These are phyloP conservation scores for Thunnus maccoyii DNA, from an alignment of 2,113 vertebrate species.

Conservation along the genomic window DNA sequence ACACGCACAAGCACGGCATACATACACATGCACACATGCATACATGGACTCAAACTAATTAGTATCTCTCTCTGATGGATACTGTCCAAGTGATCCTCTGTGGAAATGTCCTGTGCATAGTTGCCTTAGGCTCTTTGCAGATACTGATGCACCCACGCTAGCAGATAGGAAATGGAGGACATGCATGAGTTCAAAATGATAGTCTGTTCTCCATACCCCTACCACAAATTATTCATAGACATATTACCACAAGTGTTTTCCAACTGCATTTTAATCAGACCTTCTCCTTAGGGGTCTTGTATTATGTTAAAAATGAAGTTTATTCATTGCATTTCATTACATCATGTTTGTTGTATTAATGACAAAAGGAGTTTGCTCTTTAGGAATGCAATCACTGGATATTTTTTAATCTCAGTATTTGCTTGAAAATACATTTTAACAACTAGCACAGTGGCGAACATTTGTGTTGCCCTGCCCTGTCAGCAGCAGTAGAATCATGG, in stretches of 20 bases:
- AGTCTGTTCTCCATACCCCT: conserved; percentile 68
- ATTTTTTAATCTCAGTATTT: background rate
- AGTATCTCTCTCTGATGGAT: conserved; percentile 80
- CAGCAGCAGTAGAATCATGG: background rate
- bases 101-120: conserved; percentile 80
- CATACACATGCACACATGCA: conserved; percentile 39
- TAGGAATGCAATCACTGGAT: background rate
- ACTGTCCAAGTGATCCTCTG: conserved; percentile 79
- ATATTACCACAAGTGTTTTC: conserved; percentile 67
- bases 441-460: background rate
- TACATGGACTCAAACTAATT: conserved; percentile 73
- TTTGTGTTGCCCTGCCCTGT: background rate
- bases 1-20: conserved; percentile 49
- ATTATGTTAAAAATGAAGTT: conserved; percentile 32
- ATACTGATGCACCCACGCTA: conserved; percentile 72
- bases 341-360: conserved; percentile 28
- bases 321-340: conserved; percentile 17
- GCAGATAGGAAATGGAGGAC: conserved; percentile 80
- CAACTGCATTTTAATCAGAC: conserved; percentile 37
- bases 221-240: conserved; percentile 79
- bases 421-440: conserved; percentile 2
- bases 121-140: conserved; percentile 80
- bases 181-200: conserved; percentile 75
- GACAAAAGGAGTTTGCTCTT: conserved; percentile 10
- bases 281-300: conserved; percentile 41